Conservation (phyloP, 2,113 vertebrate genomes). For the Psammodynastes pulverulentus region DNA sequence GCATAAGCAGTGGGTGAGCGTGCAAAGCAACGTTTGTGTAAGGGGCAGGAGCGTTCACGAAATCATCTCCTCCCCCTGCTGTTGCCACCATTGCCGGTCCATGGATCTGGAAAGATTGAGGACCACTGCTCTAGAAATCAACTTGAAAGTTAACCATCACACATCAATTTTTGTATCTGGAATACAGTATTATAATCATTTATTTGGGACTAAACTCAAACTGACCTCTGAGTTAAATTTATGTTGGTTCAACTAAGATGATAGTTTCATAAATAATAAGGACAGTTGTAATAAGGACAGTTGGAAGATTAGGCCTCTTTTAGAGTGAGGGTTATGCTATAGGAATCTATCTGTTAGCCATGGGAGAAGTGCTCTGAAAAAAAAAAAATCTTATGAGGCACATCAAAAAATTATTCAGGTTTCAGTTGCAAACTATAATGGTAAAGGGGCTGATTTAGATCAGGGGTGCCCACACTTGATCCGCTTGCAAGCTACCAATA, state of each 20-base stretch:
- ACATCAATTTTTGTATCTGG: not conserved
- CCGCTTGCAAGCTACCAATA: no score
- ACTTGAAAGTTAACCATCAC: not conserved
- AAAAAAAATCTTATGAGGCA: no score
- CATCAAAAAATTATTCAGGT: not conserved
- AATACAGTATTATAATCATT: not conserved
- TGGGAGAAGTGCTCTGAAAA: not conserved
- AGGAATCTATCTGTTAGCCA: not conserved
- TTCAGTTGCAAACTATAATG: not conserved
- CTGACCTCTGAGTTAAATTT: not conserved
- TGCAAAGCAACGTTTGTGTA: no score
- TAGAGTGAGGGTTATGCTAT: not conserved
- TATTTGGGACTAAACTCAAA: not conserved
- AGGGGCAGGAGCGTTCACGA: no score
- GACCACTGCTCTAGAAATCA: not conserved
- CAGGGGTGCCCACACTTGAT: no score
- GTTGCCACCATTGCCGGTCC: no score
- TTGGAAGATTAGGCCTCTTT: not conserved
- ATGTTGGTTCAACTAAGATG: not conserved
- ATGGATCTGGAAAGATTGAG: no score
- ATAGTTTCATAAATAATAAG: not conserved
- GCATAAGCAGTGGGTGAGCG: fast-evolving
- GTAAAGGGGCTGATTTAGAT: not conserved
- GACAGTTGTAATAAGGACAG: not conserved
- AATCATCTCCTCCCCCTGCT: no score